Conservation (phyloP, 1,140 invertebrate species). For the Lutraria rhynchaena region DNA sequence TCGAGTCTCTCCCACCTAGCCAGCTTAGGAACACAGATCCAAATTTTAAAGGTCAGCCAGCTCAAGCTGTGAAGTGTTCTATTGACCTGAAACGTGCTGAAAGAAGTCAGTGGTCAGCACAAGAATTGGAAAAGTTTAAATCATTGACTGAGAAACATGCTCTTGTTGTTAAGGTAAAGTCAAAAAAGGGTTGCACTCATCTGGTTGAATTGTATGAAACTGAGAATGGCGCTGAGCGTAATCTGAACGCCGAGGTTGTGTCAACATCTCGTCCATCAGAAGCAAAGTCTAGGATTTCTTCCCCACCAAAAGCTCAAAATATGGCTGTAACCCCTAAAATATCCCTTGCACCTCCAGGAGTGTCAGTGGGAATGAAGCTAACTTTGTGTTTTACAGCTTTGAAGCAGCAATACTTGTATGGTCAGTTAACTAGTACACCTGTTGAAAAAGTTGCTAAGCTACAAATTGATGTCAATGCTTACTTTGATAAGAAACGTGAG, state of each 20-base stretch:
- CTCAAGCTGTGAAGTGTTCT: conserved; percentile 62
- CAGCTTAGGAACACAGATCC: conserved; percentile 57
- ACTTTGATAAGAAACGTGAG: conserved; percentile 51
- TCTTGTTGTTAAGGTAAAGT: conserved; percentile 62
- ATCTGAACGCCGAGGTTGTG: conserved; percentile 63
- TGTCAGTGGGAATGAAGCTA: conserved; percentile 45
- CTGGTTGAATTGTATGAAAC: conserved; percentile 68
- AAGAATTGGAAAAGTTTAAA: conserved; percentile 60
- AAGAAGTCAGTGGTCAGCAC: conserved; percentile 56
- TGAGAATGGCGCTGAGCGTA: conserved; percentile 55
- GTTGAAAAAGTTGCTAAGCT: conserved; percentile 59
- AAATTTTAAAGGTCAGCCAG: conserved; percentile 51
- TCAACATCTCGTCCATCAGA: conserved; percentile 1
- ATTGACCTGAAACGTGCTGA: conserved; percentile 57
- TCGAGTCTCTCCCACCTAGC: conserved; percentile 43
- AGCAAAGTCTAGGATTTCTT: background rate
- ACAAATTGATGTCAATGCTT: conserved; percentile 56
- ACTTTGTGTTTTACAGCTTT: conserved; percentile 64
- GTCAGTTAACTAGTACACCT: conserved; percentile 62
- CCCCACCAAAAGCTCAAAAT: background rate
- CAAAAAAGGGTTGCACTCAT: conserved; percentile 55
- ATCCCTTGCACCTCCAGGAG: conserved; percentile 51
- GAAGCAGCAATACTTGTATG: conserved; percentile 58
- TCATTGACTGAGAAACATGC: conserved; percentile 57
- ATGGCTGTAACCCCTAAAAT: background rate